These are phyloP conservation scores for Labrus mixtus DNA, from an alignment of 2,113 vertebrate genomes.

Conservation along the genomic window DNA sequence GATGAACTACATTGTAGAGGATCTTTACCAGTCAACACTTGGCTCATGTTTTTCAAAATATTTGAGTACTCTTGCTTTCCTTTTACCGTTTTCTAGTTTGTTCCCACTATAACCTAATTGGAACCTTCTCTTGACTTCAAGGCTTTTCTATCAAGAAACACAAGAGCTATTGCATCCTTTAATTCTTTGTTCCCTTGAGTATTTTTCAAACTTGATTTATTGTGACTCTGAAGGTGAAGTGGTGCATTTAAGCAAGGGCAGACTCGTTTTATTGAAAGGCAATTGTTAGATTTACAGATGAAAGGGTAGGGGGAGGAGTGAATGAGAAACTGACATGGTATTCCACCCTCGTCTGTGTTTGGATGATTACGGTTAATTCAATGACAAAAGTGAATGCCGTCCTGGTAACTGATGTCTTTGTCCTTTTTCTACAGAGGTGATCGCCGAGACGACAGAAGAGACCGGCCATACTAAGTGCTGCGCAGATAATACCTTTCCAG, in stretches of 20 bases:
- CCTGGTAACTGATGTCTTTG: constrained; percentile 1
- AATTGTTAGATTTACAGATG: constrained; percentile 13
- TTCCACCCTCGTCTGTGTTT: neutral
- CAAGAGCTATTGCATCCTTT: neutral
- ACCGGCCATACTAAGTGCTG: constrained; percentile 82
- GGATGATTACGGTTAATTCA: neutral
- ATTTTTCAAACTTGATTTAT: constrained; percentile 16
- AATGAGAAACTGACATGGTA: neutral
- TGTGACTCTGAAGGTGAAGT: constrained; percentile 29
- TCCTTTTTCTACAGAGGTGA: constrained; percentile 77
- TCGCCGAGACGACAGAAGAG: constrained; percentile 85
- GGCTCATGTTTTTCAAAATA: too few relatives aligned
- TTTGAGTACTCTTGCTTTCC: too few relatives aligned
- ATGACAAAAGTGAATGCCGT: neutral
- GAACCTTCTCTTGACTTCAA: too few relatives aligned
- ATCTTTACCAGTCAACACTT: too few relatives aligned
- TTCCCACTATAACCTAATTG: too few relatives aligned
- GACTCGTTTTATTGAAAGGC: neutral
- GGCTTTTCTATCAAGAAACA: too few relatives aligned
- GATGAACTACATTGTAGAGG: too few relatives aligned
- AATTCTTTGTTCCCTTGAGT: neutral
- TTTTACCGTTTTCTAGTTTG: too few relatives aligned
- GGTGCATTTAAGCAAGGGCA: constrained; percentile 1
- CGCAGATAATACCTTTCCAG: constrained; percentile 51
- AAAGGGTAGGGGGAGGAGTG: neutral